phyloP scores from a whole-genome alignment of 1,140 invertebrate genomes.

The Artemia franciscana region DNA sequence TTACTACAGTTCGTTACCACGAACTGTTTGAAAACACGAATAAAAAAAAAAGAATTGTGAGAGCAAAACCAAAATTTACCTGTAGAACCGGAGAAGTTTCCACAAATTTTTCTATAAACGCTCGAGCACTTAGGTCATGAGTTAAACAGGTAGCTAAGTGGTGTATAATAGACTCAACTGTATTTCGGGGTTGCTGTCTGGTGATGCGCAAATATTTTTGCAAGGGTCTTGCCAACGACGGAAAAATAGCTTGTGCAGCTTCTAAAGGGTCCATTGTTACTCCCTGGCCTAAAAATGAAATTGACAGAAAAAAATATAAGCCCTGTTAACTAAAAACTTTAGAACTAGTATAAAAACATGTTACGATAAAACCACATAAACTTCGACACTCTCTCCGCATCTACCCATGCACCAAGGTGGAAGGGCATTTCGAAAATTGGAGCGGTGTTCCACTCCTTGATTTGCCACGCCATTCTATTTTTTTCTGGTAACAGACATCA shows the following conservation, averaged over 20 bases:
- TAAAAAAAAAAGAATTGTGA: background rate
- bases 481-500: too few species aligned
- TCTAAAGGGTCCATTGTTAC: slow-evolving; percentile 70
- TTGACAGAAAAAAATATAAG: too few species aligned
- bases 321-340: too few species aligned
- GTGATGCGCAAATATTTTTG: slow-evolving; percentile 91
- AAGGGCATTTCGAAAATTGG: too few species aligned
- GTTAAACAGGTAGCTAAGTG: slow-evolving; percentile 74
- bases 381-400: too few species aligned
- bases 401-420: too few species aligned
- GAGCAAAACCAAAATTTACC: slow-evolving; percentile 5
- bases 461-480: too few species aligned
- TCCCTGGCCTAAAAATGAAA: slow-evolving; percentile 22
- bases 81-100: slow-evolving; percentile 40
- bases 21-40: too few species aligned
- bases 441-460: too few species aligned
- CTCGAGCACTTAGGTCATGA: slow-evolving; percentile 73
- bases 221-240: slow-evolving; percentile 74
- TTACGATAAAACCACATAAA: too few species aligned
- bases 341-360: too few species aligned
- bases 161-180: slow-evolving; percentile 63
- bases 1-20: too few species aligned
- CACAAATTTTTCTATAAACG: slow-evolving; percentile 75
- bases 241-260: slow-evolving; percentile 89
- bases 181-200: slow-evolving; percentile 77